Base-by-base conservation (phyloP, 2,113 vertebrate genomes). In the Riparia riparia region DNA sequence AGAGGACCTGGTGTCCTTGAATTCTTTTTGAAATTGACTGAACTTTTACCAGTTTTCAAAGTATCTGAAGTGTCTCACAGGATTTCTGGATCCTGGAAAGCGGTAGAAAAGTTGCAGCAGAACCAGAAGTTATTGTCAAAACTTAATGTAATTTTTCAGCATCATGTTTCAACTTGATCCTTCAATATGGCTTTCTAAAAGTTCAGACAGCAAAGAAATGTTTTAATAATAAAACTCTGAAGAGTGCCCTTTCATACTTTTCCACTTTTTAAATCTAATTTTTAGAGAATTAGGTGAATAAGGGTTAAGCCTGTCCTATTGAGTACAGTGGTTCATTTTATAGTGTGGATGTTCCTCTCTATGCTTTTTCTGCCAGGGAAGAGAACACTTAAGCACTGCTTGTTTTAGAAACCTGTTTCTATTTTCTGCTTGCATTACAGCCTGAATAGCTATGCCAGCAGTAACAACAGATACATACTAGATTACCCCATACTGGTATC, bases 321-420 rank as follows among this genome's bases (percentile, higher is more conserved):
- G 5, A 76, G 47, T 65, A 29, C 32, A 65, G 12, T 49, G 50
- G 10, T 80, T 90, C 22, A 19, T 86, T 95, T 89, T 77, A n/a
- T n/a, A 47, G 5, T 6, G 4, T 56, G 19, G 29, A 4, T 56
- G 18, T 69, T 92, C 26, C 16, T 81, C 11, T 81, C 54, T 50
- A 3, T 49, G 39, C 6, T 54, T 92, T 63, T 80, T 50, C 60
- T 81, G 56, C 47, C 60, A 24, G 57, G 82, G 83, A 78, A 92
- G 50, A 63, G 82, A 90, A 74, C 71, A 63, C 47, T 90, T 83
- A 89, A 90, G 64, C 72, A 68, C 31, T 57, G 61, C 87, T 95
- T 76, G 32, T 58, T 96, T 91, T 95, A 84, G 91, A 89, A 89
- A 57, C 64, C 64, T 49, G 60, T 66, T 95, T 90, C 86, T 92